Base-by-base conservation (phyloP, 2,888 invertebrate species). In the Mesochorus sp. region DNA sequence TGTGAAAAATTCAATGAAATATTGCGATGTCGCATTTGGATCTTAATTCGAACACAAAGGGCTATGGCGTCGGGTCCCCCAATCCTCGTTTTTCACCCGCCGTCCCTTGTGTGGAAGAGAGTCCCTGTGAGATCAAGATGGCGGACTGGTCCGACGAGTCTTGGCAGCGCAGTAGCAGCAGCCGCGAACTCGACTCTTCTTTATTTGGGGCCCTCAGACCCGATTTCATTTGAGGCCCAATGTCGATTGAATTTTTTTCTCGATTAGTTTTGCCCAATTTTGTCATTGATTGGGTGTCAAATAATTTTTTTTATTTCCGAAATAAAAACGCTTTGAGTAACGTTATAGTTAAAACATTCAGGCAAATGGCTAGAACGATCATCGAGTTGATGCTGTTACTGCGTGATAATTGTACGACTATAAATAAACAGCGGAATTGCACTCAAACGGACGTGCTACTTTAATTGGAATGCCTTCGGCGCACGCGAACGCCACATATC, bases 341-440 rank as follows among this genome's bases (percentile, higher is more conserved):
- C 49, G 59, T 68, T 61, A 26, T 39, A n/a, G n/a, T 64, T 39
- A 19, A 34, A 53, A 26, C 28, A 10, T 59, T 14, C 42, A 28
- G n/a, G n/a, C 44, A 12, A 79, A 31, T 51, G 61, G 80, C 76
- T 80, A 83, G 85, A 80, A 81, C 81, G 83, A 85, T 87, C 81
- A 80, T 82, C 80, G 80, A 37, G 78, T 39, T n/a, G 59, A 73
- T 37, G 85, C 83, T 80, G 83, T 67, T 66, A 81, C 80, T 81
- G 83, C 87, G 83, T 83, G 86, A 85, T 86, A 87, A 87, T 85
- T 83, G 82, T 76, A 82, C 73, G 82, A 79, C 84, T 84, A 88
- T 88, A 88, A 88, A 88, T 88, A 87, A 87, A 85, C 85, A 82
- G 82, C 79, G 81, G 85, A 87, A 87, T 82, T 87, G 85, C 85